Percentiles rank a stretch among this genome's conserved stretches.
These are phyloP conservation scores for Buphagus erythrorhynchus DNA, from an alignment of 2,797 vertebrate genomes.

Conservation along the genomic window DNA sequence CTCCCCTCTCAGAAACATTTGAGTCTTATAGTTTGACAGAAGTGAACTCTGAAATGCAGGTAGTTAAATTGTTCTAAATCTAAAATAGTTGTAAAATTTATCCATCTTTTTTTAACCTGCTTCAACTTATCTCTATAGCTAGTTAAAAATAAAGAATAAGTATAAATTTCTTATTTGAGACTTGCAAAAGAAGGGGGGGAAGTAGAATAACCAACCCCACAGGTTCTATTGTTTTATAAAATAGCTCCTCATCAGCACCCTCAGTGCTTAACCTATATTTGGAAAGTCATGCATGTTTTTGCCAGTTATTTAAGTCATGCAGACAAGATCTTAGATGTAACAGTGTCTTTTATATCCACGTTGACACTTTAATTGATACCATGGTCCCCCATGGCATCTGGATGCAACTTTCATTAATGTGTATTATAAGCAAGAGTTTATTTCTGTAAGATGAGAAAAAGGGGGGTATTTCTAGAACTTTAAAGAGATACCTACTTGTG, in stretches of 20 bases:
- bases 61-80: background rate
- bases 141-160: background rate
- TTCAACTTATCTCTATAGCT: background rate
- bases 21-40: background rate
- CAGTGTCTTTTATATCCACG: background rate
- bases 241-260: background rate
- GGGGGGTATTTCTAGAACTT: background rate
- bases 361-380: background rate
- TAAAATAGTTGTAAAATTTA: background rate
- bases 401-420: background rate
- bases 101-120: background rate
- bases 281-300: background rate
- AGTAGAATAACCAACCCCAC: background rate
- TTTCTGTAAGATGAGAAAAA: background rate
- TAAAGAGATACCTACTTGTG: background rate
- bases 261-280: background rate
- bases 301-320: background rate
- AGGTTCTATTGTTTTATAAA: background rate
- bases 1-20: background rate
- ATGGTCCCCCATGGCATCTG: rapidly evolving
- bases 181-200: background rate
- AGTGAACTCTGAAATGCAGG: background rate
- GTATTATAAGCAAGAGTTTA: background rate
- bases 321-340: background rate
- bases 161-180: background rate